These are phyloP conservation scores for Melanotaenia pygmaea DNA, from an alignment of 2,797 vertebrate species.

Conservation along the genomic window DNA sequence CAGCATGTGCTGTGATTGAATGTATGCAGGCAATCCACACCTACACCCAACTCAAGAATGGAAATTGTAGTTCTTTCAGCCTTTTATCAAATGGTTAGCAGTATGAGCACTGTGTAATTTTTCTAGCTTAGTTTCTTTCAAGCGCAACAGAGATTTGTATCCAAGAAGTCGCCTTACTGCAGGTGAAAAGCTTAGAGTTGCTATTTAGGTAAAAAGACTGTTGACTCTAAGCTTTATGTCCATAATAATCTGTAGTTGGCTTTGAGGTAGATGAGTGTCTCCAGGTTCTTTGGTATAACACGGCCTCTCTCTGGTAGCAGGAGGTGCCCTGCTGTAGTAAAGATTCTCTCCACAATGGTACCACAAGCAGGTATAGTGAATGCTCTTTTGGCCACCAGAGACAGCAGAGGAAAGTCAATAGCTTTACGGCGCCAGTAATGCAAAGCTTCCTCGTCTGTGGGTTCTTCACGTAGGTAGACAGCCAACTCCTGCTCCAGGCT, in stretches of 20 bases:
- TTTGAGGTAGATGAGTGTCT: constrained; percentile 86
- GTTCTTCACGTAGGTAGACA: constrained; percentile 84
- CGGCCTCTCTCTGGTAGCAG: constrained; percentile 74
- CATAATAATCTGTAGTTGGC: constrained; percentile 84
- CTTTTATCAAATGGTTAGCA: constrained; percentile 29
- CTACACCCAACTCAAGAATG: constrained; percentile 15
- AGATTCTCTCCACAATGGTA: constrained; percentile 82
- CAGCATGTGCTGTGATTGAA: constrained; percentile 33
- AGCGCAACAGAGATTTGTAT: constrained; percentile 40
- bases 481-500: constrained; percentile 85
- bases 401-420: constrained; percentile 85
- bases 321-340: constrained; percentile 71
- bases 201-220: constrained; percentile 27
- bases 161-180: constrained; percentile 32
- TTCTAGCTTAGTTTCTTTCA: constrained; percentile 27
- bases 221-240: constrained; percentile 65
- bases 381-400: constrained; percentile 84
- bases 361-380: constrained; percentile 84
- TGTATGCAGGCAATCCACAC: constrained; percentile 38
- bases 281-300: constrained; percentile 84
- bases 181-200: constrained; percentile 34
- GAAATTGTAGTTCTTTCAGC: constrained; percentile 26
- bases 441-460: constrained; percentile 85
- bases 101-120: constrained; percentile 26
- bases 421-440: constrained; percentile 87